Evolutionary conservation across 2,113 vertebrate species (phyloP).

Genomic region (Cyprinodon brontotheroides): DNA sequence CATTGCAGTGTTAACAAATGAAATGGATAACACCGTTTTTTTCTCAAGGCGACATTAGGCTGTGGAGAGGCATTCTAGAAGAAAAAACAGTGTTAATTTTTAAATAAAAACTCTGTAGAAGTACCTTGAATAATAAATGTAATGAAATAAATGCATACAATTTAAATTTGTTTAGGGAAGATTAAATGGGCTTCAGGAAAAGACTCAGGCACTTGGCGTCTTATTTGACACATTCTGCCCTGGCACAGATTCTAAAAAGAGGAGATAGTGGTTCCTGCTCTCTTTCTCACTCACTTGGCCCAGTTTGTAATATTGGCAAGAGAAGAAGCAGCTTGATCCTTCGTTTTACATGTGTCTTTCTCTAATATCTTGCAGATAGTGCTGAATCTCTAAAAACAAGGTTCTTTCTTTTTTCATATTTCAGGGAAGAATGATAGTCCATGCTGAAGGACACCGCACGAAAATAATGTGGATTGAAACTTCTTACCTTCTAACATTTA

Average conservation of each 20-base stretch:
- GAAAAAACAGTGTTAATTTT: background rate
- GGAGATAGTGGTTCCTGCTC: conserved; percentile 34
- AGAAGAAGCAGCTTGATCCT: background rate
- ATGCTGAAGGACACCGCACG: too few relatives aligned
- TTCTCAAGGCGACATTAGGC: too few relatives aligned
- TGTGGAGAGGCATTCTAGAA: too few relatives aligned
- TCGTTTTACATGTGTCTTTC: background rate
- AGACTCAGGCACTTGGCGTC: background rate
- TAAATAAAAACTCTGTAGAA: background rate
- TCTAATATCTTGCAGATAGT: background rate
- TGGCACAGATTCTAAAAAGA: conserved; percentile 64
- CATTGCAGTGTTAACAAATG: background rate
- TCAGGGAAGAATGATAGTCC: background rate
- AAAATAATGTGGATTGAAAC: background rate
- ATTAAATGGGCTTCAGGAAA: conserved; percentile 34
- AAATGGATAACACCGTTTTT: conserved; percentile 1
- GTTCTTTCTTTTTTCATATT: background rate
- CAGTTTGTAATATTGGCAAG: conserved; percentile 30
- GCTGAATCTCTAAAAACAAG: too few relatives aligned
- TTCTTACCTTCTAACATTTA: background rate
- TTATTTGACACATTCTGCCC: conserved; percentile 35
- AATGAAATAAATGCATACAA: background rate
- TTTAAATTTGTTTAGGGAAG: conserved; percentile 12
- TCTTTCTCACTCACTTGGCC: conserved; percentile 38
- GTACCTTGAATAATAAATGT: background rate